Evolutionary conservation across 2,113 vertebrate genomes (phyloP).

Genomic region (Gymnocephalus cernua): DNA sequence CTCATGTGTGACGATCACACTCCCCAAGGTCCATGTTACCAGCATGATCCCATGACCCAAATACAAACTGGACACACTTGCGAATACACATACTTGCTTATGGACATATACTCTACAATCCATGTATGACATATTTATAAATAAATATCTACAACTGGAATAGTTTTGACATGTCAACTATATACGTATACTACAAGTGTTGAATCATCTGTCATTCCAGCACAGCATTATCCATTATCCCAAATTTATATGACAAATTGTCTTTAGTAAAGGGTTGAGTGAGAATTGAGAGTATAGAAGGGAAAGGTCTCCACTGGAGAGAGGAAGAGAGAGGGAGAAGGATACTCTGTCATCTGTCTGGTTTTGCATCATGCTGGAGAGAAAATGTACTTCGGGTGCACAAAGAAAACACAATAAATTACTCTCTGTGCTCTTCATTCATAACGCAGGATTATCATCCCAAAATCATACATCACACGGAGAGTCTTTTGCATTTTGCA

Average conservation of each 20-base stretch:
- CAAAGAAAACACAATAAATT: conserved; percentile 80
- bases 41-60: conserved; percentile 58
- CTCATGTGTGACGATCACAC: conserved; percentile 38
- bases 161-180: conserved; percentile 30
- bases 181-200: conserved; percentile 29
- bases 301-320: conserved; percentile 39
- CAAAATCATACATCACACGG: conserved; percentile 69
- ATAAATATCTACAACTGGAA: conserved; percentile 45
- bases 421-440: conserved; percentile 67
- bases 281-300: conserved; percentile 37
- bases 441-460: conserved; percentile 76
- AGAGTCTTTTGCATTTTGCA: conserved; percentile 58
- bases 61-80: conserved; percentile 35
- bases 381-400: conserved; percentile 64
- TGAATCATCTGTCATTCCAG: conserved; percentile 35
- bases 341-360: conserved; percentile 60
- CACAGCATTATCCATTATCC: conserved; percentile 49
- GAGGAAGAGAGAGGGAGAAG: conserved; percentile 27
- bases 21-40: conserved; percentile 61
- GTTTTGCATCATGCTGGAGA: conserved; percentile 49
- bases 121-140: conserved; percentile 45
- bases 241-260: conserved; percentile 51
- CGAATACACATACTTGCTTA: background rate
- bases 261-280: conserved; percentile 20
- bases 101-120: conserved; percentile 3